These are phyloP conservation scores for Agrypnus murinus DNA, from an alignment of 2,888 invertebrate genomes.

Conservation along the genomic window DNA sequence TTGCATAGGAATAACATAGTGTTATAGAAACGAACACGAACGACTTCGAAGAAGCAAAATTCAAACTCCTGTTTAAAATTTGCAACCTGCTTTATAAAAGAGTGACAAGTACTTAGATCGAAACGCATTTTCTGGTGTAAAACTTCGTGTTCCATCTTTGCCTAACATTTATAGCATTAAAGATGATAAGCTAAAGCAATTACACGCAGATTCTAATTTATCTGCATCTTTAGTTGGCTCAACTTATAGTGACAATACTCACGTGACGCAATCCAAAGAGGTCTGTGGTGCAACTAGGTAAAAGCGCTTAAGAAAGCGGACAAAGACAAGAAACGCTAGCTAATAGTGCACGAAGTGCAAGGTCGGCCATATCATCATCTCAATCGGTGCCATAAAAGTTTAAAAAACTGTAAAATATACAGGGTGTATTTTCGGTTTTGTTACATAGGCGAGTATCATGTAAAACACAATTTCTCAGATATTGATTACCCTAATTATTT, in stretches of 20 bases:
- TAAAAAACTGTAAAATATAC: too few relatives aligned
- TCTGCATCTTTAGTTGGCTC: slow-evolving; percentile 51
- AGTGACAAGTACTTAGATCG: slow-evolving; percentile 63
- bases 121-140: slow-evolving; percentile 55
- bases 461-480: too few relatives aligned
- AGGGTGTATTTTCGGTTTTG: too few relatives aligned
- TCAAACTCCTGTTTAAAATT: slow-evolving; percentile 60
- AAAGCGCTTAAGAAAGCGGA: slow-evolving; percentile 60
- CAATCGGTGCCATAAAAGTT: too few relatives aligned
- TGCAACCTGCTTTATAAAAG: slow-evolving; percentile 61
- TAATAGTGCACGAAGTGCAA: slow-evolving; percentile 71
- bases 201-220: slow-evolving; percentile 49
- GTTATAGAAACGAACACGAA: slow-evolving; percentile 29
- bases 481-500: too few relatives aligned
- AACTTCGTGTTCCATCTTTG: slow-evolving; percentile 64
- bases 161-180: slow-evolving; percentile 61
- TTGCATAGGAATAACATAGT: too few relatives aligned
- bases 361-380: too few relatives aligned
- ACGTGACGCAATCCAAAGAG: slow-evolving; percentile 61
- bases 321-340: slow-evolving; percentile 60
- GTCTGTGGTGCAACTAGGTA: slow-evolving; percentile 59
- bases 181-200: slow-evolving; percentile 51
- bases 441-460: too few relatives aligned
- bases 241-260: slow-evolving; percentile 64
- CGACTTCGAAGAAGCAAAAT: slow-evolving; percentile 62